Conservation (phyloP, 2,113 vertebrate genomes). For the Nannospalax galili region DNA sequence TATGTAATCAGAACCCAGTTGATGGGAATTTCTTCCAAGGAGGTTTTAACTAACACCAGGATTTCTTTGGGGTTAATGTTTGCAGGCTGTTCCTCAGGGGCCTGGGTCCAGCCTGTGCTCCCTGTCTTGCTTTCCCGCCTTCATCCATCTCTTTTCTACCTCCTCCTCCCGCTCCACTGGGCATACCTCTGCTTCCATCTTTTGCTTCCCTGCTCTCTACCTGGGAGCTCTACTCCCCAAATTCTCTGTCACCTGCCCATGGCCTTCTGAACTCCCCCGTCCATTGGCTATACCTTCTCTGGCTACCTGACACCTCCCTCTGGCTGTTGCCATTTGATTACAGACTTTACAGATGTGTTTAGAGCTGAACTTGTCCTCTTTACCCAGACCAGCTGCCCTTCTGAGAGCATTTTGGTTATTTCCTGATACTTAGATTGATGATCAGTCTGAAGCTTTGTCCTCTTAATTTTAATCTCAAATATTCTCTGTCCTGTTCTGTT, state of each 20-base stretch:
- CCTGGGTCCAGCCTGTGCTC: background rate
- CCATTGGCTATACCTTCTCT: too few relatives aligned
- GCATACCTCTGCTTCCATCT: background rate
- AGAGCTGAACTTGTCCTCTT: background rate
- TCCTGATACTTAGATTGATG: background rate
- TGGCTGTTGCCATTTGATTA: background rate
- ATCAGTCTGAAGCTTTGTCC: background rate
- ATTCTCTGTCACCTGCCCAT: background rate
- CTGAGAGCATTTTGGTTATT: background rate
- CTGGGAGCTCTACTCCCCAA: too few relatives aligned
- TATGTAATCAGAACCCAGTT: background rate
- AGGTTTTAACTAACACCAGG: background rate
- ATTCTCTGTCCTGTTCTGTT: background rate
- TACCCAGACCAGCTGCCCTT: accelerated
- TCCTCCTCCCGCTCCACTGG: background rate
- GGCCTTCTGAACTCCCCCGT: background rate
- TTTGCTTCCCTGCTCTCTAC: background rate
- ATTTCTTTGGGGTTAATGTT: background rate
- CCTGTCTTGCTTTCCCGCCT: background rate
- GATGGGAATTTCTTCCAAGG: background rate
- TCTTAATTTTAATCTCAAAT: background rate
- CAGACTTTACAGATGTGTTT: background rate
- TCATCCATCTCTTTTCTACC: background rate
- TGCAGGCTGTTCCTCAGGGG: background rate
- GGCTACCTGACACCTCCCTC: background rate